A percentile compares a stretch with the other conserved stretches of the same genome.
These are phyloP conservation scores for Crotalus tigris DNA, from an alignment of 2,113 vertebrate species.

Conservation along the genomic window DNA sequence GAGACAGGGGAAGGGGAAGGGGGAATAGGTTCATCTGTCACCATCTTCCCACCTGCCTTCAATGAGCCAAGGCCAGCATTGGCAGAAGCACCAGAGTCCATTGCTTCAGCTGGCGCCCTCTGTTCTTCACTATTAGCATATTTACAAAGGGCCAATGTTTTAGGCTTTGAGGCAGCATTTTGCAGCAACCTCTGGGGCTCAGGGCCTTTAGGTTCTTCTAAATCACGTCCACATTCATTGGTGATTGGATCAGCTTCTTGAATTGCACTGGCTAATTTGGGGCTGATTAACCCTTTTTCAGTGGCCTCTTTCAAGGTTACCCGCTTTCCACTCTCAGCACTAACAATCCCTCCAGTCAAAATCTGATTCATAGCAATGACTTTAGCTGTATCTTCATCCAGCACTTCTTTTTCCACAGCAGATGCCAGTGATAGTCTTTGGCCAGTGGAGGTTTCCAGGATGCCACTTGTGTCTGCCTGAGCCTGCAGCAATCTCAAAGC, in stretches of 20 bases:
- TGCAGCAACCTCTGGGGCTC: not conserved
- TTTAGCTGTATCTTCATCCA: slow-evolving; percentile 75
- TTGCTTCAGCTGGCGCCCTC: not conserved
- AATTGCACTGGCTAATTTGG: slow-evolving; percentile 67
- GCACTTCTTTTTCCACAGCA: slow-evolving; percentile 71
- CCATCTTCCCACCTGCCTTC: not conserved
- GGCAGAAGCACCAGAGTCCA: rapidly evolving
- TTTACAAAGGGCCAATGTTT: not conserved
- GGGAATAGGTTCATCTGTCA: rapidly evolving
- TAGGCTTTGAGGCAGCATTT: slow-evolving; percentile 20
- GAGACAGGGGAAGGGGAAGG: not conserved
- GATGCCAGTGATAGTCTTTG: slow-evolving; percentile 72
- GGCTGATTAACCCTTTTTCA: slow-evolving; percentile 68
- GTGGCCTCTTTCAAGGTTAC: slow-evolving; percentile 74
- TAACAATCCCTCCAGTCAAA: slow-evolving; percentile 75
- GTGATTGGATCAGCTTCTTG: slow-evolving; percentile 19
- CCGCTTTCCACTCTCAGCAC: slow-evolving; percentile 64
- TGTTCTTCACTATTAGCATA: slow-evolving; percentile 22
- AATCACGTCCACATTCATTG: not conserved
- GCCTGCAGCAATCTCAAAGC: slow-evolving; percentile 77
- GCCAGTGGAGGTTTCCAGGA: slow-evolving; percentile 77
- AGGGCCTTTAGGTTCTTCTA: not conserved
- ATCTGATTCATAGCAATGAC: slow-evolving; percentile 78
- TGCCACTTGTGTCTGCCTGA: slow-evolving; percentile 82
- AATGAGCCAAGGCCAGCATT: not conserved